Base-by-base conservation (phyloP, 2,113 vertebrate genomes). In the Microtus oregoni region DNA sequence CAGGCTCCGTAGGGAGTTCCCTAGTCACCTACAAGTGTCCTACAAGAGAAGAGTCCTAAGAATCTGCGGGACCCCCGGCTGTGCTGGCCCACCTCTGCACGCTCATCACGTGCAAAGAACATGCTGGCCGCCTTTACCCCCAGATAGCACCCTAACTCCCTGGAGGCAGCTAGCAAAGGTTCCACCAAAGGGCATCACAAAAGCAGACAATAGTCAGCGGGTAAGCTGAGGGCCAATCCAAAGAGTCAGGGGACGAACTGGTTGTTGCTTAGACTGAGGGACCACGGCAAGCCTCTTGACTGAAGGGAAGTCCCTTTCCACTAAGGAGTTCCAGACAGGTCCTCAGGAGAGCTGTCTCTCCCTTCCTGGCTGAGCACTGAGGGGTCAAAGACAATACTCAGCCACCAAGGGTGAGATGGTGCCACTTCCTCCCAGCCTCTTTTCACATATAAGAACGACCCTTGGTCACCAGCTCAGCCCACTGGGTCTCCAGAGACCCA, bases 61-160 rank as follows among this genome's bases (percentile, higher is more conserved):
- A 22, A 20, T 30, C 65, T 41, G 1, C 20, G 4, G 4, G 22
- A 20, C 15, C 55, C 55, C 17, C 0, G 55, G 55, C 26, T 5
- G 44, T 14, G 30, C 61, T 28, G 6, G 14, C 13, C 4, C 24
- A 4, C 61, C 41, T 30, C 50, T 14, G 1, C 30, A 28, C 3
- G 32, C 3, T 44, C 5, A 0, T 19, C 35, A 1, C 44, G 1
- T 1, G 10, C 50, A 50, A 47, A 24, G 63, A 52, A 15, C 1
- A 17, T 0, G 12, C 30, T 28, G 24, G 65, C 9, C 11, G 5
- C 32, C 63, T 13, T 41, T 0, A 15, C 32, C 3, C 0, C 1
- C 72, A 12, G 94, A 50, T 32, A 38, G 70, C 0, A 12, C 38
- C 55, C n/a, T 2, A 19, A 38, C 44, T 63, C 94, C 7, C 19